A percentile compares a stretch with the other conserved stretches of the same genome.
These are phyloP conservation scores for Asteroscopus sphinx DNA, from an alignment of 2,888 invertebrate genomes.

Conservation along the genomic window DNA sequence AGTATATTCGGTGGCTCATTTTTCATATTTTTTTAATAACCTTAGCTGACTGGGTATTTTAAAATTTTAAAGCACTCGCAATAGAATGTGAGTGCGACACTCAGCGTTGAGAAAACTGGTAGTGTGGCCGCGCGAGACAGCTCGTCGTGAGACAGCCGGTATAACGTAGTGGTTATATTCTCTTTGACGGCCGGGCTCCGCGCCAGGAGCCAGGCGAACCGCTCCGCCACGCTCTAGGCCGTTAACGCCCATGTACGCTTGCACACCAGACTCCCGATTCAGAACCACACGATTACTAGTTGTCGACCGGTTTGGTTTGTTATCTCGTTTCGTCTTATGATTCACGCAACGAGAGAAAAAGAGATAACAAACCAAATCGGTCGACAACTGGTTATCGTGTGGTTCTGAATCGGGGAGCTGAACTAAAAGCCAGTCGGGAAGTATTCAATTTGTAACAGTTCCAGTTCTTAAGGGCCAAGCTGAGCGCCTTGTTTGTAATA, in stretches of 20 bases:
- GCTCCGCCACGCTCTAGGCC: constrained; percentile 10
- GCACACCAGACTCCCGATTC: too few species aligned
- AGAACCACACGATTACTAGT: too few species aligned
- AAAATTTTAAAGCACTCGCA: constrained; percentile 56
- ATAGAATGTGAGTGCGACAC: constrained; percentile 52
- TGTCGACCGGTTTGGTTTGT: too few species aligned
- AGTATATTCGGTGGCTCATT: constrained; percentile 32
- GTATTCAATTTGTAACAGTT: constrained; percentile 68
- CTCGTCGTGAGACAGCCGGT: constrained; percentile 1
- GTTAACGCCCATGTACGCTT: constrained; percentile 38
- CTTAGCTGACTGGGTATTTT: constrained; percentile 36
- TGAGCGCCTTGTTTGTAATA: constrained; percentile 51
- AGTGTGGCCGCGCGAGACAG: constrained; percentile 16
- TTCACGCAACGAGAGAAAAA: too few species aligned
- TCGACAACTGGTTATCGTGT: too few species aligned
- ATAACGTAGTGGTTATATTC: too few species aligned
- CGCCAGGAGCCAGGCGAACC: constrained; percentile 12
- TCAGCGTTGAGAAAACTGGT: constrained; percentile 33
- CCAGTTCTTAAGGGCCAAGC: constrained; percentile 49
- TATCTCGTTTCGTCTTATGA: too few species aligned
- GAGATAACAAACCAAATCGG: too few species aligned
- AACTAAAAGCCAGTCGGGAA: constrained; percentile 63
- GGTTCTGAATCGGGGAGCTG: too few species aligned
- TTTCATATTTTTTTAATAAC: constrained; percentile 40
- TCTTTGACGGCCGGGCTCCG: neutral